Evolutionary conservation across 2,888 invertebrate genomes (phyloP).

Genomic region (Acleris cristana): DNA sequence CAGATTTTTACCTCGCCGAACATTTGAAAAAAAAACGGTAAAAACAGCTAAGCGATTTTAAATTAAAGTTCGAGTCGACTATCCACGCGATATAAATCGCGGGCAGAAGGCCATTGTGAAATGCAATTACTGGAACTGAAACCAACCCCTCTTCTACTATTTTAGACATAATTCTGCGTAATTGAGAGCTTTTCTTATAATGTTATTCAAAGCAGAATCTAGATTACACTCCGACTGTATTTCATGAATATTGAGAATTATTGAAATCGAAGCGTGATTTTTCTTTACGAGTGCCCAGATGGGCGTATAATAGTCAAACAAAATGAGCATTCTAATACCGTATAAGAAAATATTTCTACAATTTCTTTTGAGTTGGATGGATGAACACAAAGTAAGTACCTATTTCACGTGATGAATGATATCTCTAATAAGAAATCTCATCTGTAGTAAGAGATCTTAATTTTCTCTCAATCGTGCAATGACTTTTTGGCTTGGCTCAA

Average conservation of each 20-base stretch:
- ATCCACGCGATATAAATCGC: conserved; percentile 21
- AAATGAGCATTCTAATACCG: conserved; percentile 5
- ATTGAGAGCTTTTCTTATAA: conserved; percentile 17
- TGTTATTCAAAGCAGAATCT: conserved; percentile 17
- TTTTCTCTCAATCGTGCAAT: too few species aligned
- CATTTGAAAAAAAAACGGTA: conserved; percentile 3
- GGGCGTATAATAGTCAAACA: conserved; percentile 3
- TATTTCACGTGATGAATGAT: not conserved
- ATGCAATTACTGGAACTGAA: conserved; percentile 25
- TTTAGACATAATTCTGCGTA: conserved; percentile 18
- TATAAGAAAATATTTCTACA: not conserved
- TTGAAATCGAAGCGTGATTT: conserved; percentile 4
- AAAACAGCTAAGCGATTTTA: conserved; percentile 27
- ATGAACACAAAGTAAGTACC: conserved; percentile 7
- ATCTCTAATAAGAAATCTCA: too few species aligned
- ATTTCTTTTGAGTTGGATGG: not conserved
- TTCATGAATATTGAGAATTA: not conserved
- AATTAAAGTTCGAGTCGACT: conserved; percentile 16
- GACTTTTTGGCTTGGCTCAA: too few species aligned
- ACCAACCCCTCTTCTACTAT: conserved; percentile 18
- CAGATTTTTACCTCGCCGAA: not conserved
- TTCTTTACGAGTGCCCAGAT: conserved; percentile 11
- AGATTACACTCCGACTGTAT: conserved; percentile 13
- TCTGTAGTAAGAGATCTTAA: too few species aligned
- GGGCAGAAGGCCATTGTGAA: conserved; percentile 21